These are phyloP conservation scores for Ommatoiulus sabulosus DNA, from an alignment of 2,888 invertebrate species.

Conservation along the genomic window DNA sequence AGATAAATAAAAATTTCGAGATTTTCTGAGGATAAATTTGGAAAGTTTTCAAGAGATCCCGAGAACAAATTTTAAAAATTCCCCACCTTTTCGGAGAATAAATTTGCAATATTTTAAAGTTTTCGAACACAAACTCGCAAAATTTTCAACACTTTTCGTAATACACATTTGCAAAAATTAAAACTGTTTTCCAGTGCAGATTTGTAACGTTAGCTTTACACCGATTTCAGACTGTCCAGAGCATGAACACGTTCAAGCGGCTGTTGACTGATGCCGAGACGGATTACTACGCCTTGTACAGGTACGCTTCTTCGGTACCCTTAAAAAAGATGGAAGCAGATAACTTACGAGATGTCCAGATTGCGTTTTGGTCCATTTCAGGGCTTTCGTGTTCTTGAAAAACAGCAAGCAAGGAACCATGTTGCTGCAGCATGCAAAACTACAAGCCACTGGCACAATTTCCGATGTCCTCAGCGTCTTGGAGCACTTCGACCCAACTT, in stretches of 20 bases:
- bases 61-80: too few relatives aligned
- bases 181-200: too few relatives aligned
- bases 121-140: too few relatives aligned
- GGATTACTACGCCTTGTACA: constrained; percentile 54
- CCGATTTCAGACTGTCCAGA: constrained; percentile 52
- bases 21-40: too few relatives aligned
- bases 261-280: constrained; percentile 50
- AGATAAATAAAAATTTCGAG: too few relatives aligned
- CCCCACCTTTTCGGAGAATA: too few relatives aligned
- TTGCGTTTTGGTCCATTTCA: constrained; percentile 11
- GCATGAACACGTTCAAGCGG: constrained; percentile 54
- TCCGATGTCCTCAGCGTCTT: constrained; percentile 52
- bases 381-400: constrained; percentile 56
- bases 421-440: constrained; percentile 53
- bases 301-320: constrained; percentile 4
- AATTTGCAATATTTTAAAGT: too few relatives aligned
- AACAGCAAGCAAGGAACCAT: constrained; percentile 50
- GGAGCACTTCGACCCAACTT: constrained; percentile 35
- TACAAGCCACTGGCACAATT: constrained; percentile 9
- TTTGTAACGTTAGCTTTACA: background rate
- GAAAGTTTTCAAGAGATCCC: too few relatives aligned
- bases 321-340: background rate
- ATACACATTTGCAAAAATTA: too few relatives aligned
- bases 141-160: too few relatives aligned
- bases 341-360: background rate